Percentiles rank a stretch among this genome's conserved stretches.
phyloP scores from a whole-genome alignment of 2,888 invertebrate species.

The Heterodera filipjevi region DNA sequence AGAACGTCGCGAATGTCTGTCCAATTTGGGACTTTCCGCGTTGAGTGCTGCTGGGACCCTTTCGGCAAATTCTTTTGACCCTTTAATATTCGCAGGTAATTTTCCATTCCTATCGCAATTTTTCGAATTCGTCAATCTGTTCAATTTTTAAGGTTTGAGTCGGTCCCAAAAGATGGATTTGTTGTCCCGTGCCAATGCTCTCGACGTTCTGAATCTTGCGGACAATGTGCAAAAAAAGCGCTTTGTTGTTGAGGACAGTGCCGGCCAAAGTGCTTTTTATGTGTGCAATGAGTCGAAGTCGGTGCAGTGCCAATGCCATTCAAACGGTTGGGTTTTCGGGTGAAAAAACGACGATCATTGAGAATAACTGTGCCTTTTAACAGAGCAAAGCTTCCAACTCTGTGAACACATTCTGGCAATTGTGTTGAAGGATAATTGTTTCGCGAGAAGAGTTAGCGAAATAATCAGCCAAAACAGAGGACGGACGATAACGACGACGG shows the following conservation, averaged over 20 bases:
- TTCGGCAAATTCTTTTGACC: conserved; percentile 20
- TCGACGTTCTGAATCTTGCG: conserved; percentile 14
- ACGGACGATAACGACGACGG: neutral
- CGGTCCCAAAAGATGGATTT: conserved; percentile 31
- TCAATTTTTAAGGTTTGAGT: conserved; percentile 29
- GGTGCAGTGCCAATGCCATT: conserved; percentile 22
- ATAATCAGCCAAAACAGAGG: neutral
- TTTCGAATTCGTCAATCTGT: neutral
- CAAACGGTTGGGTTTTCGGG: neutral
- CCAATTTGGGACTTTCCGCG: conserved; percentile 17
- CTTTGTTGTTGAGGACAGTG: conserved; percentile 12
- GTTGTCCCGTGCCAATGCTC: conserved; percentile 27
- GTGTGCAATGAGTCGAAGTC: neutral
- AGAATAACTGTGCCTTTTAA: neutral
- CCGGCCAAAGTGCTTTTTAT: conserved; percentile 12
- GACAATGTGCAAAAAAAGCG: conserved; percentile 10
- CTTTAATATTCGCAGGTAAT: conserved; percentile 23
- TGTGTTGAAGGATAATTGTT: conserved; percentile 12
- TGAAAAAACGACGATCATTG: neutral
- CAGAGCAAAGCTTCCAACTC: neutral
- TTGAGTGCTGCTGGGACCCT: conserved; percentile 2
- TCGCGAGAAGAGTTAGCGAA: conserved; percentile 22
- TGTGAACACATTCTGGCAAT: conserved; percentile 25
- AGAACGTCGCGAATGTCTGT: conserved; percentile 26
- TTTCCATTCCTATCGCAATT: neutral